Conservation (phyloP, 1,140 invertebrate genomes). For the Bathynomus jamesi region DNA sequence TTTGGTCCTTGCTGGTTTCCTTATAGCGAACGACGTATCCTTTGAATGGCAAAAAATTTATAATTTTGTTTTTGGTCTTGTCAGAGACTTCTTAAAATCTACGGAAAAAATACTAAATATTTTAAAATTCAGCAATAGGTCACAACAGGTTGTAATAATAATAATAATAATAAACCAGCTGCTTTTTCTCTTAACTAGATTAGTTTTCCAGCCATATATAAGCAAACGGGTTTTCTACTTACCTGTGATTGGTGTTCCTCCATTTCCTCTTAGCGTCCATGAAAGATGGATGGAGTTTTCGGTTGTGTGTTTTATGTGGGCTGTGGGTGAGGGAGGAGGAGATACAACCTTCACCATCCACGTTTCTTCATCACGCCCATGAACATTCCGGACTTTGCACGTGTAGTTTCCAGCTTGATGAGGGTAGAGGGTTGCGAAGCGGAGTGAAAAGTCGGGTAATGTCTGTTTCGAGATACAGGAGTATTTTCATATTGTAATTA, state of each 20-base stretch:
- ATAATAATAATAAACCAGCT: too few species aligned
- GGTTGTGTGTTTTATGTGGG: slow-evolving; percentile 25
- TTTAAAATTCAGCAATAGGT: too few species aligned
- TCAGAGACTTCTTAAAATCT: too few species aligned
- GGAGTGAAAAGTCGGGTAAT: slow-evolving; percentile 19
- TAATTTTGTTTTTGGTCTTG: not conserved
- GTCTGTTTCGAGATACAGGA: too few species aligned
- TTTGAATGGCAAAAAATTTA: not conserved
- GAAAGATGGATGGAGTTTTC: slow-evolving; percentile 28
- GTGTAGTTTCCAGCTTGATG: slow-evolving; percentile 43
- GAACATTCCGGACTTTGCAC: slow-evolving; percentile 41
- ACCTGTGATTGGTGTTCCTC: slow-evolving; percentile 31
- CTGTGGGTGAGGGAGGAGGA: slow-evolving; percentile 25
- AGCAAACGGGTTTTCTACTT: too few species aligned
- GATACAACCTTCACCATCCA: slow-evolving; percentile 26
- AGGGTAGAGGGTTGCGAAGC: slow-evolving; percentile 27
- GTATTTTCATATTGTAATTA: too few species aligned
- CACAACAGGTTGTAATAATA: too few species aligned
- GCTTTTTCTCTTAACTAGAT: slow-evolving; percentile 3
- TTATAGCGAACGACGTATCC: slow-evolving; percentile 38
- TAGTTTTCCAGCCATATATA: too few species aligned
- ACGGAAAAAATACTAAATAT: too few species aligned
- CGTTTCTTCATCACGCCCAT: slow-evolving; percentile 17
- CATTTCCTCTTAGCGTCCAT: slow-evolving; percentile 18
- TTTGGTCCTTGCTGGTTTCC: not conserved